Base-by-base conservation (phyloP, 2,888 invertebrate genomes). In the Sinhomidia bicolor region DNA sequence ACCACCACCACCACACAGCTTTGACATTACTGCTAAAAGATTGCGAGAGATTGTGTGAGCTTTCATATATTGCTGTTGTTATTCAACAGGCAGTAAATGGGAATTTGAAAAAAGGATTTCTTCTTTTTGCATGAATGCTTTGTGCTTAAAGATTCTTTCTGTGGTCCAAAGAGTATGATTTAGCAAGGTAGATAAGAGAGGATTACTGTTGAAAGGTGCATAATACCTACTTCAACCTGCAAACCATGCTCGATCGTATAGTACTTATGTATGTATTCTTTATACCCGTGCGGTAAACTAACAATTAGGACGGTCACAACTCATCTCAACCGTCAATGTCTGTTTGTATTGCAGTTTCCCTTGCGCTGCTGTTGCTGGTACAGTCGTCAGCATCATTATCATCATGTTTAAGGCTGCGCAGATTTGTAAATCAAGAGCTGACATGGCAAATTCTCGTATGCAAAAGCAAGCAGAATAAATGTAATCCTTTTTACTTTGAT, bases 341-440 rank as follows among this genome's bases (percentile, higher is more conserved):
- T 17, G 36, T 36, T n/a, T 62, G 29, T 62, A 23, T 62, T 57
- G 57, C 57, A n/a, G 57, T 57, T 57, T 23, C 4, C 14, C 14
- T 51, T 51, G 14, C 12, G 51, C 14, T 14, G 57, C 57, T 20
- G 57, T 20, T 20, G 12, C 17, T 32, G 32, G 32, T 5, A 60
- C 60, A 10, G 17, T 26, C 26, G 1, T 60, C 60, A 54, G 23
- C 26, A 10, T 60, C 60, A 17, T 68, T 29, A 14, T 1, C 29
- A 62, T 26, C 29, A 62, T 29, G 23, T 68, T 36, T n/a, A n/a
- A 68, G 65, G 17, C 36, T 68, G 65, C 36, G 65, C 65, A 68
- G 65, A 68, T 68, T 68, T 68, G 36, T 68, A 68, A 68, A 68
- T 68, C 62, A 62, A 62, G 23, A 62, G 62, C 62, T 62, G 62